phyloP scores from a whole-genome alignment of 2,797 vertebrate genomes.

The Mareca strepera region DNA sequence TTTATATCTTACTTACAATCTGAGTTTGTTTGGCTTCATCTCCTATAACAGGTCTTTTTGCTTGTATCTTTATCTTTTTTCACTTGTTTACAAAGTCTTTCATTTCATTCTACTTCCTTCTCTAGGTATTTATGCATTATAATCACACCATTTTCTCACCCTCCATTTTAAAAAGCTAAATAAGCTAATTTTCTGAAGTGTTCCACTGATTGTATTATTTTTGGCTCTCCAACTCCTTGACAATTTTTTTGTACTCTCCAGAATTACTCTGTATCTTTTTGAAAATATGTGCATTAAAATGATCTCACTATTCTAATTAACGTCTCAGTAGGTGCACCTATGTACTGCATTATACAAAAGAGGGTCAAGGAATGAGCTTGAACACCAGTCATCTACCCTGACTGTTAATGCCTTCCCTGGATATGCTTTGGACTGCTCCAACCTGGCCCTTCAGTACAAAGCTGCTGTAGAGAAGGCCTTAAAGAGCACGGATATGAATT shows the following conservation, averaged over 20 bases:
- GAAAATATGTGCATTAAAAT: not conserved
- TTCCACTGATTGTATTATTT: not conserved
- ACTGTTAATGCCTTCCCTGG: not conserved
- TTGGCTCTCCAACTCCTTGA: not conserved
- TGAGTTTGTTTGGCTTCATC: not conserved
- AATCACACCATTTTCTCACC: not conserved
- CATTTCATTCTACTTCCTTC: not conserved
- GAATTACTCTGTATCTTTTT: not conserved
- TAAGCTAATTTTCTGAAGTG: not conserved
- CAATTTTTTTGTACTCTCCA: not conserved
- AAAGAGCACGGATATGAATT: not conserved
- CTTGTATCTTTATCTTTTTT: not conserved
- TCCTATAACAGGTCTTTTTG: not conserved
- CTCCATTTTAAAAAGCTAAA: not conserved
- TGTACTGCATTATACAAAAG: not conserved
- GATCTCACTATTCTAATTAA: not conserved
- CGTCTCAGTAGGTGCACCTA: not conserved
- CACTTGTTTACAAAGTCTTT: not conserved
- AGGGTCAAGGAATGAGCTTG: not conserved
- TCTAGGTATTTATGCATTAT: not conserved
- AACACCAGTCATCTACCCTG: not conserved
- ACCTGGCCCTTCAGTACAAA: not conserved
- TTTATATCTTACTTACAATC: not conserved
- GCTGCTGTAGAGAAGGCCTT: not conserved
- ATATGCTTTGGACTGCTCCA: not conserved